phyloP scores from a whole-genome alignment of 1,140 invertebrate genomes.

The Venustaconcha ellipsiformis region DNA sequence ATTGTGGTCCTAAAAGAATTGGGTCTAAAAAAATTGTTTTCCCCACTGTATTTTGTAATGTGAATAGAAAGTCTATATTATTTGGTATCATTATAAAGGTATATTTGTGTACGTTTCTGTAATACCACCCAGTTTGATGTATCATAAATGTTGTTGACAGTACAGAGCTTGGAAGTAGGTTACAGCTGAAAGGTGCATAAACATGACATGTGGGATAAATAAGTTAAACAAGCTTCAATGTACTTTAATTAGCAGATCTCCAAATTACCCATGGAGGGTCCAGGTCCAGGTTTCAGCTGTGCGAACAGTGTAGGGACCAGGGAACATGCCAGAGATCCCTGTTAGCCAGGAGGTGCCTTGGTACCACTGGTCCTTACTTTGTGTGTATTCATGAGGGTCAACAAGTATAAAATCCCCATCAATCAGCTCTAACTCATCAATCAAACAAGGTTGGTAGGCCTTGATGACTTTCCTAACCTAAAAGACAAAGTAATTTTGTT shows the following conservation, averaged over 20 bases:
- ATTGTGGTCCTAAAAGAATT: no score
- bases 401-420: conserved; percentile 89
- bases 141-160: no score
- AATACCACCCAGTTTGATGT: no score
- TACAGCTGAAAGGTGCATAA: no score
- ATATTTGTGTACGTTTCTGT: no score
- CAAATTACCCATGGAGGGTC: conserved; percentile 80
- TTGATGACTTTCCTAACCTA: conserved; percentile 86
- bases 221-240: no score
- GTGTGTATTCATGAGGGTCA: conserved; percentile 78
- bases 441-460: conserved; percentile 80
- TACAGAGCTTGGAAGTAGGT: no score
- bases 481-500: conserved; percentile 4
- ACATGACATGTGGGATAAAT: no score
- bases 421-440: conserved; percentile 86
- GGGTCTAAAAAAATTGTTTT: no score
- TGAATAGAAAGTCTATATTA: no score
- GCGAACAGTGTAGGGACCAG: conserved; percentile 83
- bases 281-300: conserved; percentile 90
- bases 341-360: conserved; percentile 90
- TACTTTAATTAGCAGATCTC: not conserved
- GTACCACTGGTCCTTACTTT: conserved; percentile 86
- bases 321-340: conserved; percentile 81
- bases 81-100: no score
- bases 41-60: no score